phyloP scores from a whole-genome alignment of 2,888 invertebrate genomes.

The Leuctra nigra region DNA sequence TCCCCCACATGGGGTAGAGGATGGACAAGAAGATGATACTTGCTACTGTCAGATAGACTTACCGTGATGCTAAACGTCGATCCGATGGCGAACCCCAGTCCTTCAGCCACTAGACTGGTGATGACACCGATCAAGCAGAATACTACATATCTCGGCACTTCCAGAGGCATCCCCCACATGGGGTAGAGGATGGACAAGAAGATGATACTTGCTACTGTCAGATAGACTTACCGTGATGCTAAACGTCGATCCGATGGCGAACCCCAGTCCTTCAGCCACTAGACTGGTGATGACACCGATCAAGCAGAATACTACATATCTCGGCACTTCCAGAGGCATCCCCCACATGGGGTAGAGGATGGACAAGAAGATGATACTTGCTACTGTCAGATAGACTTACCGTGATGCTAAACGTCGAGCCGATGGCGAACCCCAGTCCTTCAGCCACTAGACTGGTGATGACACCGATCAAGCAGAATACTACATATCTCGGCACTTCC shows the following conservation, averaged over 20 bases:
- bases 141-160: conserved; percentile 54
- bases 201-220: no score
- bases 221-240: conserved; percentile 57
- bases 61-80: conserved; percentile 59
- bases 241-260: conserved; percentile 66
- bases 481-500: conserved; percentile 54
- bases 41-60: no score
- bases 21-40: conserved; percentile 49
- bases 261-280: conserved; percentile 69
- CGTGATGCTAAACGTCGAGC: conserved; percentile 58
- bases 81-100: conserved; percentile 71
- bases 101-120: conserved; percentile 68
- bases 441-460: conserved; percentile 68
- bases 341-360: conserved; percentile 60
- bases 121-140: conserved; percentile 61
- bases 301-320: conserved; percentile 61
- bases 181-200: conserved; percentile 53
- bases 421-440: conserved; percentile 70
- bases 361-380: conserved; percentile 52
- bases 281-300: conserved; percentile 63
- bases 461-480: conserved; percentile 60
- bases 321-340: conserved; percentile 55
- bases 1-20: conserved; percentile 59
- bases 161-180: conserved; percentile 63
- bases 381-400: no score